A percentile compares a stretch with the other conserved stretches of the same genome.
phyloP scores from a whole-genome alignment of 2,888 invertebrate species.

The Cosmopolites sordidus region DNA sequence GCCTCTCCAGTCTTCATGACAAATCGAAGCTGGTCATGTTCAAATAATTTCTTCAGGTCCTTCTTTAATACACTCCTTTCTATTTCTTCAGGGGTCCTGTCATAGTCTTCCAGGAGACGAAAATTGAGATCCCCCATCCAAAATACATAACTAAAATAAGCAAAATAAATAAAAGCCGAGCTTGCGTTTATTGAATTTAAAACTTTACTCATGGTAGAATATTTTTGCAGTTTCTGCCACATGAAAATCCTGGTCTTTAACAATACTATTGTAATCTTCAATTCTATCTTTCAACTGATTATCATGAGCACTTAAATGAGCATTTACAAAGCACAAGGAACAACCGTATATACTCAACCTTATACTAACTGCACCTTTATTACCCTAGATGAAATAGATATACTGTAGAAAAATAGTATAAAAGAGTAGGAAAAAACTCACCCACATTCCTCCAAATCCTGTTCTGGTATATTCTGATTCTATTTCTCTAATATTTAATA shows the following conservation, averaged over 20 bases:
- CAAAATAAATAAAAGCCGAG: not conserved
- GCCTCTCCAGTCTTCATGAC: slow-evolving; percentile 72
- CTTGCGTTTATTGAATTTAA: not conserved
- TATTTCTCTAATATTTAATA: slow-evolving; percentile 76
- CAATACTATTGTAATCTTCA: slow-evolving; percentile 81
- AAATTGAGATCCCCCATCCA: slow-evolving; percentile 93
- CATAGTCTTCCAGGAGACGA: slow-evolving; percentile 64
- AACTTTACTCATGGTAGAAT: slow-evolving; percentile 82
- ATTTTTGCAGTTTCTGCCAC: slow-evolving; percentile 75
- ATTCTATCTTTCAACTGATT: slow-evolving; percentile 78
- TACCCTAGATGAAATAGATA: slow-evolving; percentile 62
- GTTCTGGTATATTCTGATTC: slow-evolving; percentile 86
- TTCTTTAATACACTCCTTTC: slow-evolving; percentile 60
- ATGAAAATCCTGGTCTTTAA: slow-evolving; percentile 78
- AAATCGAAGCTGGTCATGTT: slow-evolving; percentile 70
- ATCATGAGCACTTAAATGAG: slow-evolving; percentile 88
- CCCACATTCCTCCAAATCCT: slow-evolving; percentile 90
- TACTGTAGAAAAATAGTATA: not conserved
- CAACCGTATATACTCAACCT: slow-evolving; percentile 84
- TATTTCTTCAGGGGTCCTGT: slow-evolving; percentile 64
- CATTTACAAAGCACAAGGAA: slow-evolving; percentile 82
- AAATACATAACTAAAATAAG: slow-evolving; percentile 71
- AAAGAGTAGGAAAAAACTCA: slow-evolving; percentile 48
- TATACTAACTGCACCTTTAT: slow-evolving; percentile 90
- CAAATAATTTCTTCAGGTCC: slow-evolving; percentile 61